A percentile compares a stretch with the other conserved stretches of the same genome.
These are phyloP conservation scores for Neostethus bicornis DNA, from an alignment of 2,797 vertebrate genomes.

Conservation along the genomic window DNA sequence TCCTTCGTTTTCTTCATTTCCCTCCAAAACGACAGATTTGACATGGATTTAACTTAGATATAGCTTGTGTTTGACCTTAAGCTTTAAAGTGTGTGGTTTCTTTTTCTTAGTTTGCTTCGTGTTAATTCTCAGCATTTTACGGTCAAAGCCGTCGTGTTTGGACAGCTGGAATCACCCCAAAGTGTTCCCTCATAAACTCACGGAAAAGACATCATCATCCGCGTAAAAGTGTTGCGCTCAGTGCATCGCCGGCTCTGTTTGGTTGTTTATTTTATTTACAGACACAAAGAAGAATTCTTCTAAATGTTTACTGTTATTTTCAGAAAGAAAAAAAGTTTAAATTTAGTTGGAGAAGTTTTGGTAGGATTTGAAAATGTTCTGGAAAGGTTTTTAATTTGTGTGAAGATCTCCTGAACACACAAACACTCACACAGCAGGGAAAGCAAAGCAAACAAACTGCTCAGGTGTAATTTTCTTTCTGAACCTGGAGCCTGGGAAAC, in stretches of 20 bases:
- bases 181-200: constrained; percentile 2
- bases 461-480: constrained; percentile 61
- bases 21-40: constrained; percentile 13
- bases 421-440: neutral
- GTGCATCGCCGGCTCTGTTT: no score
- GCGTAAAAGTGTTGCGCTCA: neutral
- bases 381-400: constrained; percentile 23
- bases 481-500: constrained; percentile 66
- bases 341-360: neutral
- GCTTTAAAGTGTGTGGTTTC: constrained; percentile 33
- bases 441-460: constrained; percentile 54
- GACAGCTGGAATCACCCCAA: constrained; percentile 37
- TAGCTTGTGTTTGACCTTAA: constrained; percentile 24
- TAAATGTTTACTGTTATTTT: neutral
- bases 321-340: neutral
- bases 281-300: neutral
- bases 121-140: constrained; percentile 30
- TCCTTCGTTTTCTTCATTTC: constrained; percentile 13
- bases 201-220: neutral
- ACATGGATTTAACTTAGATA: constrained; percentile 27
- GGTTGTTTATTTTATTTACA: neutral
- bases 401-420: constrained; percentile 14
- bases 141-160: constrained; percentile 43
- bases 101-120: constrained; percentile 23
- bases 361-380: neutral